phyloP scores from a whole-genome alignment of 2,113 vertebrate species.

The Ptilonorhynchus violaceus region DNA sequence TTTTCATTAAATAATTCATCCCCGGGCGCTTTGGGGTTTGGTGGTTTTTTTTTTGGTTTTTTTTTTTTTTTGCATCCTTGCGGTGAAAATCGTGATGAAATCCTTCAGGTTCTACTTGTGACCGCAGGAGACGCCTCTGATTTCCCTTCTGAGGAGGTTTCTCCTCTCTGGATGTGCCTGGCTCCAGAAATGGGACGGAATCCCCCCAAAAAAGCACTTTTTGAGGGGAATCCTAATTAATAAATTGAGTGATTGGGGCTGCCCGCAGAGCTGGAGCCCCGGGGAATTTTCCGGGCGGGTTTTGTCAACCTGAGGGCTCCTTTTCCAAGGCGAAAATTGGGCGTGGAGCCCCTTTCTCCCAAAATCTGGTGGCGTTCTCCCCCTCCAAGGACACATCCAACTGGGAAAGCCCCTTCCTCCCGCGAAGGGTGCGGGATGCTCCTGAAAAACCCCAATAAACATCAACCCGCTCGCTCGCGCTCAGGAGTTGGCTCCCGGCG shows the following conservation, averaged over 20 bases:
- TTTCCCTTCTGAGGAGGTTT: not conserved
- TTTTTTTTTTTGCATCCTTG: not conserved
- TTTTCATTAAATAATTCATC: slow-evolving; percentile 23
- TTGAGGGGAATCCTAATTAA: not conserved
- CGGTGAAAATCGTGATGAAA: not conserved
- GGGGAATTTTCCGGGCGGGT: not conserved
- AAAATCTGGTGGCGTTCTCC: not conserved
- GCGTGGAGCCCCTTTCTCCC: accelerated
- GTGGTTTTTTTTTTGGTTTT: not conserved
- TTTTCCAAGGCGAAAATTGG: not conserved
- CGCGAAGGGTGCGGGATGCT: not conserved
- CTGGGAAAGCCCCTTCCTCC: not conserved
- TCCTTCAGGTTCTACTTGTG: not conserved
- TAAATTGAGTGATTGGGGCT: not conserved
- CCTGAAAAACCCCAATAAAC: not conserved
- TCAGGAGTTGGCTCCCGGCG: not conserved
- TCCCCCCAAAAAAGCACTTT: accelerated
- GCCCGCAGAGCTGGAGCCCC: accelerated
- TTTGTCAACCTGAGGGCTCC: not conserved
- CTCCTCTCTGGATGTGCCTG: accelerated
- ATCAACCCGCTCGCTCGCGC: not conserved
- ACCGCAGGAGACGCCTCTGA: not conserved
- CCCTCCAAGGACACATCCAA: accelerated
- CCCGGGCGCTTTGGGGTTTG: not conserved
- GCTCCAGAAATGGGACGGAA: not conserved